Evolutionary conservation across 2,888 invertebrate genomes (phyloP), one percentile per base, ranked within the genome.

Genomic region (Drosophila nr. perissopoda): DNA sequence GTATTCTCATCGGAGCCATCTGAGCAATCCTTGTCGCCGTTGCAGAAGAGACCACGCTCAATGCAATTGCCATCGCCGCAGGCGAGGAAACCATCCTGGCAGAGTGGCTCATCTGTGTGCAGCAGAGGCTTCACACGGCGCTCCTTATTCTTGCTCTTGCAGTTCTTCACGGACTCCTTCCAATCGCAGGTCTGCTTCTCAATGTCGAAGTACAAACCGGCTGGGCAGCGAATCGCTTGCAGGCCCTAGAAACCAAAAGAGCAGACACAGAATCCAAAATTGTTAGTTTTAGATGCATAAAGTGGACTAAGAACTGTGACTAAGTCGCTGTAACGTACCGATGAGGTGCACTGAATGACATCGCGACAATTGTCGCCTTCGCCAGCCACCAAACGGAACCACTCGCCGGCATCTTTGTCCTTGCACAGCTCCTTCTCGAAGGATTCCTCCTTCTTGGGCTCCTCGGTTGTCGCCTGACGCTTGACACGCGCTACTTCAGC

Each of bases 141-240:
- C 92, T 97, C 97, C 93, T 98, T 98, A 93, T 96, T 97, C 94
- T 97, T 97, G 88, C 96, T 92, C 92, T 97, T 97, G 94, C 98
- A 98, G 93, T 98, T 98, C 93, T 97, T 97, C n/a, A 98, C 98
- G 4, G 97, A 95, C 78, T 96, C 97, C 93, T 97, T 98, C 98
- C 98, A 98, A 92, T 98, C 98, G 92, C 98, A 98, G 4, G 98
- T 98, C 94, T 98, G 98, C 93, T 98, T 97, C 92, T 98, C 98
- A 91, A 98, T 97, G 93, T 98, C 98, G 94, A 98, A 98, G 94
- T 95, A 98, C 86, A 98, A 94, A 93, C 98, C 98, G 65, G 98
- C 97, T 49, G 98, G 98, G 92, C 98, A 98, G 93, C 98, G 96
- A 91, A 98, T 97, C 34, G 97, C 98, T 95, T 98, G 97, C 59